Conservation (phyloP, 2,888 invertebrate genomes). For the Leucoptera coffeella region DNA sequence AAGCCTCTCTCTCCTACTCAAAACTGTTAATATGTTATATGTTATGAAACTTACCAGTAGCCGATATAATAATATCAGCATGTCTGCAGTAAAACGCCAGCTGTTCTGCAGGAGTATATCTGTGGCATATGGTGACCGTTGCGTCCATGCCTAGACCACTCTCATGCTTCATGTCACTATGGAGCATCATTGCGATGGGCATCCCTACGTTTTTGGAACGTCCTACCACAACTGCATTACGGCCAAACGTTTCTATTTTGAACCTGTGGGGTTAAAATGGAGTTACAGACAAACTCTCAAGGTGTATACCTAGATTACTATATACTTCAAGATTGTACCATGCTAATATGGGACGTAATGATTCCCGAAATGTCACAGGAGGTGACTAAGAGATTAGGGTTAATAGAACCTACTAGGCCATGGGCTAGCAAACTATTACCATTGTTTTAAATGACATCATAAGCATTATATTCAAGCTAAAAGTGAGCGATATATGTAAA, state of each 20-base stretch:
- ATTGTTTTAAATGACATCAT: no score
- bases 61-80: slow-evolving; percentile 74
- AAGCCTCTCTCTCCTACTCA: no score
- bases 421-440: no score
- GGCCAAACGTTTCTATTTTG: slow-evolving; percentile 71
- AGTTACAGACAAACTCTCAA: not conserved
- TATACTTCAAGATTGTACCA: no score
- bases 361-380: no score
- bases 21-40: no score
- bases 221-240: slow-evolving; percentile 83
- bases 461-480: no score
- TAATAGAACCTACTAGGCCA: no score
- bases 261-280: slow-evolving; percentile 14
- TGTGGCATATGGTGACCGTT: slow-evolving; percentile 85
- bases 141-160: slow-evolving; percentile 71
- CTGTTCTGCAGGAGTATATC: slow-evolving; percentile 76
- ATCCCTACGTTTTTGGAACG: slow-evolving; percentile 89
- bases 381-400: no score
- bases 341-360: no score
- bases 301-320: not conserved
- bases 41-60: slow-evolving; percentile 55
- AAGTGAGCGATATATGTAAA: no score
- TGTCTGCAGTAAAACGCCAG: slow-evolving; percentile 61
- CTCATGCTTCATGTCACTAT: slow-evolving; percentile 66
- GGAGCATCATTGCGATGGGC: slow-evolving; percentile 80